Evolutionary conservation across 2,113 vertebrate genomes (phyloP).

Genomic region (Herpailurus yagouaroundi): DNA sequence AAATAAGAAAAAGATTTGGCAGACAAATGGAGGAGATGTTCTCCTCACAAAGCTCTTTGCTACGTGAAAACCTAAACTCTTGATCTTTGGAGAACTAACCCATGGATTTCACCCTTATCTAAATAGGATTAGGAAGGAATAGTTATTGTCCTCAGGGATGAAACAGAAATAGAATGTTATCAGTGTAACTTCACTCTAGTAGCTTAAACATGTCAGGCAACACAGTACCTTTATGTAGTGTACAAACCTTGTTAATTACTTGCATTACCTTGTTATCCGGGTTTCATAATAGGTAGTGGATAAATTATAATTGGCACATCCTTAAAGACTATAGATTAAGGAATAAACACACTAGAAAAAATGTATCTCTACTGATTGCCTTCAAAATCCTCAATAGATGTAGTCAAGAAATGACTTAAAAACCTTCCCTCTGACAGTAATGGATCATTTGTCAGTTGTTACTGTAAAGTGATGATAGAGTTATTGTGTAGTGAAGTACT

Average conservation of each 20-base stretch:
- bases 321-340: constrained; percentile 75
- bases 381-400: constrained; percentile 78
- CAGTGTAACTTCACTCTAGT: constrained; percentile 30
- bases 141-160: constrained; percentile 49
- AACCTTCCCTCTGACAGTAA: constrained; percentile 77
- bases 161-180: constrained; percentile 59
- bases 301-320: constrained; percentile 77
- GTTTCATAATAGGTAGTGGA: constrained; percentile 81
- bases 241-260: constrained; percentile 82
- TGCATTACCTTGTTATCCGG: constrained; percentile 78
- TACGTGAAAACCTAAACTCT: neutral
- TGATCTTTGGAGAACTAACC: constrained; percentile 27
- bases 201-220: constrained; percentile 72
- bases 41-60: neutral
- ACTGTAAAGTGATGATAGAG: constrained; percentile 72
- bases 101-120: constrained; percentile 70
- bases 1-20: neutral
- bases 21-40: neutral
- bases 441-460: constrained; percentile 78
- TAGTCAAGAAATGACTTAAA: constrained; percentile 81
- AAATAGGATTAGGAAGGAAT: constrained; percentile 20
- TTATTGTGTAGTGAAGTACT: constrained; percentile 72
- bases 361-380: constrained; percentile 72
- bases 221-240: constrained; percentile 62
- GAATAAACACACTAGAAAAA: constrained; percentile 77